A percentile compares a stretch with the other conserved stretches of the same genome.
phyloP scores from a whole-genome alignment of 2,797 vertebrate genomes.

The Craterocephalus amniculus region DNA sequence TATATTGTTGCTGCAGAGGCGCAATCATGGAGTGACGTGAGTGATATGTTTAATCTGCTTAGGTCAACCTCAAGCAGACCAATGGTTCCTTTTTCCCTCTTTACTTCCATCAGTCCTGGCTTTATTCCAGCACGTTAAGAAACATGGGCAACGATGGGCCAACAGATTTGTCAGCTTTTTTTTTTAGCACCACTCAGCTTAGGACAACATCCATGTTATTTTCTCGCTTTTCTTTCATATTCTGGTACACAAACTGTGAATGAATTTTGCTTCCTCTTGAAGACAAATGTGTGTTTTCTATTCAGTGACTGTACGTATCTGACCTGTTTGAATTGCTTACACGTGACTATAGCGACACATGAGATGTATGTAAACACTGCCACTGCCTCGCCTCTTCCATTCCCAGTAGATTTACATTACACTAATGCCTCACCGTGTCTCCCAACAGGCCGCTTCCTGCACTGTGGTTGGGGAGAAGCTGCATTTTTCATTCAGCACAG shows the following conservation, averaged over 20 bases:
- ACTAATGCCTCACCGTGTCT: slow-evolving; percentile 36
- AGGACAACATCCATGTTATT: not conserved
- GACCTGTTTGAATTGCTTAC: slow-evolving; percentile 13
- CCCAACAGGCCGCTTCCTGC: slow-evolving; percentile 85
- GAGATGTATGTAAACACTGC: slow-evolving; percentile 9
- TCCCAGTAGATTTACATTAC: slow-evolving; percentile 25
- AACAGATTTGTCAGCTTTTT: no score
- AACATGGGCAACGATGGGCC: not conserved
- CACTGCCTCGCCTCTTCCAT: not conserved
- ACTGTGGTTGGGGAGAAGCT: slow-evolving; percentile 86
- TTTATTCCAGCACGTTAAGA: not conserved
- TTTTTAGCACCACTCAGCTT: not conserved
- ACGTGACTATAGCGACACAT: not conserved
- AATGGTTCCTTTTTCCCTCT: not conserved
- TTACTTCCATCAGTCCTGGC: not conserved
- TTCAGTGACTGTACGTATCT: not conserved
- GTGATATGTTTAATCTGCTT: not conserved
- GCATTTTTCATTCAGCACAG: slow-evolving; percentile 82
- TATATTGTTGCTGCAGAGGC: not conserved
- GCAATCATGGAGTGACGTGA: not conserved
- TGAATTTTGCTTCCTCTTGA: not conserved
- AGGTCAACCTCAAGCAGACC: not conserved
- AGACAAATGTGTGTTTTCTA: not conserved
- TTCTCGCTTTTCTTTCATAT: not conserved
- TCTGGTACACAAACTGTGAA: not conserved